These are phyloP conservation scores for Melanerpes aurifrons DNA, from an alignment of 2,113 vertebrate genomes.

Conservation along the genomic window DNA sequence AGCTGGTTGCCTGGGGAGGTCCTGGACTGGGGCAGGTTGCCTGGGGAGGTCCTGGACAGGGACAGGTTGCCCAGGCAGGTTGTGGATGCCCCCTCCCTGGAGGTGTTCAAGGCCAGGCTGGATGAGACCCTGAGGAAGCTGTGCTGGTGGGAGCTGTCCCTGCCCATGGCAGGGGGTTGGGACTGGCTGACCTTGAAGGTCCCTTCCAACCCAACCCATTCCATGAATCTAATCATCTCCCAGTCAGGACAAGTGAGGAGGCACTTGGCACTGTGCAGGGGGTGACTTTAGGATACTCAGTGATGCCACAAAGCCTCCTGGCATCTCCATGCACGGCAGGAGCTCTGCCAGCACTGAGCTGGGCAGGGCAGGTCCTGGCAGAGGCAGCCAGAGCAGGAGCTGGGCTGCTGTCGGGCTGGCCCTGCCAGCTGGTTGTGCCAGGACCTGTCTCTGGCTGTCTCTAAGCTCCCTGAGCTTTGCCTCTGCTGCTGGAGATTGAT, in stretches of 20 bases:
- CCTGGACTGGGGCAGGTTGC: too few species aligned
- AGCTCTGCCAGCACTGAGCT: neutral
- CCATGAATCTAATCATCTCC: neutral
- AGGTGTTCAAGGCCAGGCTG: too few species aligned
- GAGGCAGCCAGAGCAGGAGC: neutral
- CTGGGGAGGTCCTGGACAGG: too few species aligned
- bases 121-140: too few species aligned
- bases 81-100: too few species aligned
- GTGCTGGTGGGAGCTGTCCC: too few species aligned
- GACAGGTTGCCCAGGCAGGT: too few species aligned
- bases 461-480: constrained; percentile 39
- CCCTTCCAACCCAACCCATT: too few species aligned
- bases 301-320: rapidly evolving
- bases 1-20: too few species aligned
- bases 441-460: constrained; percentile 37
- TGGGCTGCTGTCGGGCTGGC: neutral
- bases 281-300: neutral
- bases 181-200: too few species aligned
- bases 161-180: too few species aligned
- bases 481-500: constrained; percentile 67
- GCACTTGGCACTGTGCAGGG: neutral
- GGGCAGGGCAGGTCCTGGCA: neutral
- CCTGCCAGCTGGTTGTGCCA: constrained; percentile 8
- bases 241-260: rapidly evolving
- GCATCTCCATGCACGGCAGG: neutral